Evolutionary conservation across 1,140 invertebrate genomes (phyloP).

Genomic region (Callitettix versicolor): DNA sequence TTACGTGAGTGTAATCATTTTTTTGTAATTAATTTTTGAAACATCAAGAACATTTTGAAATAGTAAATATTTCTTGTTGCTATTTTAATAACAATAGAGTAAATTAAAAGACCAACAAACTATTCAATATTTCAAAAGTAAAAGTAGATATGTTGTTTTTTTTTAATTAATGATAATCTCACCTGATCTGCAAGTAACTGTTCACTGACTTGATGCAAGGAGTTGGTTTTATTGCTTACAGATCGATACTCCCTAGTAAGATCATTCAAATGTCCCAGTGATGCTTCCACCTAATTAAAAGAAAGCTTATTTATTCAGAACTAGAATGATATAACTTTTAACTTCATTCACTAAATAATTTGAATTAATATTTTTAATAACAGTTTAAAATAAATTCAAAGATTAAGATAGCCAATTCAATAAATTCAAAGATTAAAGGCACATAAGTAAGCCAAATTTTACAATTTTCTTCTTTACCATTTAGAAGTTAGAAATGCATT

Average conservation of each 20-base stretch:
- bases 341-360: neutral
- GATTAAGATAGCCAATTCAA: neutral
- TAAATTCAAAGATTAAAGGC: neutral
- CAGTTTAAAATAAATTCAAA: neutral
- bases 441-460: neutral
- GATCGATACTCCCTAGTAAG: conserved; percentile 68
- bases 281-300: conserved; percentile 55
- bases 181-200: conserved; percentile 77
- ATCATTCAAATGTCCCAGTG: conserved; percentile 56
- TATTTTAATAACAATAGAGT: no score
- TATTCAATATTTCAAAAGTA: no score
- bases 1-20: no score
- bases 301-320: neutral
- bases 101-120: no score
- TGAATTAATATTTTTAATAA: neutral
- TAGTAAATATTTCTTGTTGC: no score
- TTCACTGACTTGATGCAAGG: conserved; percentile 80
- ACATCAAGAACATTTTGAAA: no score
- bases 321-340: neutral
- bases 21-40: no score
- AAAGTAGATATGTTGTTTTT: no score
- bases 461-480: no score
- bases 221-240: conserved; percentile 83
- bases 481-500: no score
- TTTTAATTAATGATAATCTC: no score